phyloP scores from a whole-genome alignment of 2,888 invertebrate species.

The Hipparchia sbordonii region DNA sequence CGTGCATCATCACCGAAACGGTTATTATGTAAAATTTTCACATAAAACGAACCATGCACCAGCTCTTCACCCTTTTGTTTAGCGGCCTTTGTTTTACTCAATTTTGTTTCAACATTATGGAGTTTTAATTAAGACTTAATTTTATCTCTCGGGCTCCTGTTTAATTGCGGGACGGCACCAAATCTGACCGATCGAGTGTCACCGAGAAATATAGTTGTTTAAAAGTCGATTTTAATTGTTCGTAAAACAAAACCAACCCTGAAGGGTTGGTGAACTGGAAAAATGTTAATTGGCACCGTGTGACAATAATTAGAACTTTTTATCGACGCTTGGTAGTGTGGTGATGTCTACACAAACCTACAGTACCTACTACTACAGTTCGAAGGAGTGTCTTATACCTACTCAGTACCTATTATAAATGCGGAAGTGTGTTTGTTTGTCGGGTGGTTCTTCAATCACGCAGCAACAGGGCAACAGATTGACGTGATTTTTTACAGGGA shows the following conservation, averaged over 20 bases:
- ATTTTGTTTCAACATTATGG: slow-evolving; percentile 58
- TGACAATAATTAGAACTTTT: slow-evolving; percentile 14
- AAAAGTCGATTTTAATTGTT: slow-evolving; percentile 42
- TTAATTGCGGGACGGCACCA: slow-evolving; percentile 50
- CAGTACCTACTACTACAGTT: not conserved
- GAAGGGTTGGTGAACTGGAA: slow-evolving; percentile 24
- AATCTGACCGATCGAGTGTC: slow-evolving; percentile 52
- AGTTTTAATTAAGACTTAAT: slow-evolving; percentile 81
- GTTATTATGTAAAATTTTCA: no score
- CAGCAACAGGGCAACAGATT: no score
- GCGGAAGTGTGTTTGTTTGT: not conserved
- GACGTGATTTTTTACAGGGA: no score
- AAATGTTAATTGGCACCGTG: slow-evolving; percentile 31
- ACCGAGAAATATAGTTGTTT: slow-evolving; percentile 49
- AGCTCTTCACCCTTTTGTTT: not conserved
- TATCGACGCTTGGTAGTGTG: not conserved
- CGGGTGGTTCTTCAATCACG: no score
- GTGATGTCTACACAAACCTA: not conserved
- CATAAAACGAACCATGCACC: not conserved
- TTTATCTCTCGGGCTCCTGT: slow-evolving; percentile 71
- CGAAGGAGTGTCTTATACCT: not conserved
- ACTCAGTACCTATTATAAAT: no score
- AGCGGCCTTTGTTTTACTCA: slow-evolving; percentile 44
- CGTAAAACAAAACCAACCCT: slow-evolving; percentile 21
- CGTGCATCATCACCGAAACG: no score